Percentiles rank a stretch among this genome's conserved stretches.
These are phyloP conservation scores for Cinclus mexicanus DNA, from an alignment of 2,113 vertebrate genomes.

Conservation along the genomic window DNA sequence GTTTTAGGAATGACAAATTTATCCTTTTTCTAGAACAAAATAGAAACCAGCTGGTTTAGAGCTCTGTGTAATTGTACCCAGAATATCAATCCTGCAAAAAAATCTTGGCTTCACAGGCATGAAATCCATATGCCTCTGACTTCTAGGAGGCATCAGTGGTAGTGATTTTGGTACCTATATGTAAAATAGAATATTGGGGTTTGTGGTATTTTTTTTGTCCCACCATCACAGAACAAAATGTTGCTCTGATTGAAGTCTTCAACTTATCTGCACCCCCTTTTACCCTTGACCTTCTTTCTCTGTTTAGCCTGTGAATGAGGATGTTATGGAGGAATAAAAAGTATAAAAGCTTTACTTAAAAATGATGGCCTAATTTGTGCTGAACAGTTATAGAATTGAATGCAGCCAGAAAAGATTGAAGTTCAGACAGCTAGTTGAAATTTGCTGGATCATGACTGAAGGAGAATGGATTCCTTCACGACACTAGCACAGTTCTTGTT, in stretches of 20 bases:
- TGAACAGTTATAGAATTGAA: neutral
- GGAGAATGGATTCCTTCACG: neutral
- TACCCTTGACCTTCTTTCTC: neutral
- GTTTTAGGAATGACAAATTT: neutral
- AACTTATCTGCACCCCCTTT: neutral
- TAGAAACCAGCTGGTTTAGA: neutral
- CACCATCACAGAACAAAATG: neutral
- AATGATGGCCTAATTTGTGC: neutral
- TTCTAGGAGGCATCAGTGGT: accelerated
- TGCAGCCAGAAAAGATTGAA: neutral
- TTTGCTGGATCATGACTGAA: neutral
- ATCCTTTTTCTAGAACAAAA: neutral
- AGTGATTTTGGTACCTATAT: neutral
- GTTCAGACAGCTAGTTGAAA: neutral
- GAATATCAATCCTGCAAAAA: neutral
- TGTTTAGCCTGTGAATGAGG: neutral
- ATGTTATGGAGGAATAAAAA: neutral
- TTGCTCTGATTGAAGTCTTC: neutral
- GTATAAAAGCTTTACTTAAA: neutral
- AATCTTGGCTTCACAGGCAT: neutral
- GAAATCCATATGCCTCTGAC: neutral
- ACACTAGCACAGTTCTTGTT: neutral
- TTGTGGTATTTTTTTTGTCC: neutral
- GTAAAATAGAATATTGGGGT: neutral
- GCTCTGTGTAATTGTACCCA: neutral